phyloP scores from a whole-genome alignment of 1,140 invertebrate species.

The Ptiloglossa arizonensis region DNA sequence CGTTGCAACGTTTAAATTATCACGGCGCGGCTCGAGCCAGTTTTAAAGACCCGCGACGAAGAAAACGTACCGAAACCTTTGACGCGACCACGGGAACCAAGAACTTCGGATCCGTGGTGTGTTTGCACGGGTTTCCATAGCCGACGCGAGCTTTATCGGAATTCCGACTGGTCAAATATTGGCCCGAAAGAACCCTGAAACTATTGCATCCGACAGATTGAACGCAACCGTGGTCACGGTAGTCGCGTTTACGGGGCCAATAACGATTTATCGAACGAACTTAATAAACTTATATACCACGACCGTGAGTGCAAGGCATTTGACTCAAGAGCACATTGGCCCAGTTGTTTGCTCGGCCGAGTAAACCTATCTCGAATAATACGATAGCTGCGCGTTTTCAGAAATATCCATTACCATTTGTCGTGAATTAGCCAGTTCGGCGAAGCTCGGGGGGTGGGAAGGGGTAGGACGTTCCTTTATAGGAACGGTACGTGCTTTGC shows the following conservation, averaged over 20 bases:
- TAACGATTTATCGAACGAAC: constrained; percentile 9
- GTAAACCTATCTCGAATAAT: not conserved
- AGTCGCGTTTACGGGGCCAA: not conserved
- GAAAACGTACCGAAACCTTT: too few species aligned
- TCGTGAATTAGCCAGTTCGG: not conserved
- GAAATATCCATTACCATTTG: not conserved
- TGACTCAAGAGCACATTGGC: not conserved
- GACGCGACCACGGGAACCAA: too few species aligned
- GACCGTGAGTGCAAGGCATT: not conserved
- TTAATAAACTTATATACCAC: not conserved
- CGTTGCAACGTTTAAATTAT: too few species aligned
- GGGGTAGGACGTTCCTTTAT: constrained; percentile 3
- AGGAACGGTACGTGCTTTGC: not conserved
- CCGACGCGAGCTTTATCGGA: not conserved
- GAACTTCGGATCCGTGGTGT: too few species aligned
- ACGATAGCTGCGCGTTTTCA: not conserved
- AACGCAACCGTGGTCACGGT: not conserved
- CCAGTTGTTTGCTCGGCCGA: not conserved
- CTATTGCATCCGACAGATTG: not conserved
- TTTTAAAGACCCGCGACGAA: too few species aligned
- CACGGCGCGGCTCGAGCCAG: too few species aligned
- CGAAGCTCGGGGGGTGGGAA: too few species aligned
- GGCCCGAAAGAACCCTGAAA: not conserved
- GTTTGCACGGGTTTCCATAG: not conserved
- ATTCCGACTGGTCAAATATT: not conserved